Percentiles rank a stretch among this genome's conserved stretches.
Conservation (phyloP, 2,888 invertebrate species). For the Parochlus steinenii region DNA sequence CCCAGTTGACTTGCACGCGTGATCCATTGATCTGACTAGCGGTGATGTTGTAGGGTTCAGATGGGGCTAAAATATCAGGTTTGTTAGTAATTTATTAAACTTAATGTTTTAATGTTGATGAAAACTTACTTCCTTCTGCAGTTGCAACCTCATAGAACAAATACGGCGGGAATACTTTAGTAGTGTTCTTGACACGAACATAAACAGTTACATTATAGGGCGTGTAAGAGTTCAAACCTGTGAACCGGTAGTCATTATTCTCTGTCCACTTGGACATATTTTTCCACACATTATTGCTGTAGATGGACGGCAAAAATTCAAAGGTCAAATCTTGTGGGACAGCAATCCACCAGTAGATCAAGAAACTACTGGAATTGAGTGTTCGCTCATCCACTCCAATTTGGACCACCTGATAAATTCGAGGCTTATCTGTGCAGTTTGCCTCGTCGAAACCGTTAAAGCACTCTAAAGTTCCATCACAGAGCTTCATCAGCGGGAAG, state of each 20-base stretch:
- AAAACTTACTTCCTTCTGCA: constrained; percentile 34
- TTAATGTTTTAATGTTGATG: constrained; percentile 23
- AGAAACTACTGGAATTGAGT: constrained; percentile 43
- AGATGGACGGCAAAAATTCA: constrained; percentile 53
- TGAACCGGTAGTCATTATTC: constrained; percentile 41
- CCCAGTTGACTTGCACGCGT: constrained; percentile 52
- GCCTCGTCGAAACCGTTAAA: constrained; percentile 57
- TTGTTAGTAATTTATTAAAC: constrained; percentile 20
- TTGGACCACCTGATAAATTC: constrained; percentile 37
- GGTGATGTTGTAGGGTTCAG: constrained; percentile 46
- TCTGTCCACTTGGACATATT: constrained; percentile 44
- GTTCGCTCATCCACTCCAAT: constrained; percentile 48
- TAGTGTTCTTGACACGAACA: constrained; percentile 38
- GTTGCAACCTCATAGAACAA: constrained; percentile 46
- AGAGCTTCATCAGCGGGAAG: constrained; percentile 39
- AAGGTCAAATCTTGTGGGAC: constrained; percentile 21
- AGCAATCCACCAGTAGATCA: constrained; percentile 44
- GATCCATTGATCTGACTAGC: constrained; percentile 46
- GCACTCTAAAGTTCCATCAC: constrained; percentile 54
- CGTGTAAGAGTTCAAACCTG: constrained; percentile 47
- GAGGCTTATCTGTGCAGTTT: constrained; percentile 37
- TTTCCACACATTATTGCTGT: constrained; percentile 35
- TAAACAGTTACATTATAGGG: constrained; percentile 68
- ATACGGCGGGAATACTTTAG: constrained; percentile 41
- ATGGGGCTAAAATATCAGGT: constrained; percentile 36